Conservation (phyloP, 2,888 invertebrate genomes). For the Lithophane leautieri region DNA sequence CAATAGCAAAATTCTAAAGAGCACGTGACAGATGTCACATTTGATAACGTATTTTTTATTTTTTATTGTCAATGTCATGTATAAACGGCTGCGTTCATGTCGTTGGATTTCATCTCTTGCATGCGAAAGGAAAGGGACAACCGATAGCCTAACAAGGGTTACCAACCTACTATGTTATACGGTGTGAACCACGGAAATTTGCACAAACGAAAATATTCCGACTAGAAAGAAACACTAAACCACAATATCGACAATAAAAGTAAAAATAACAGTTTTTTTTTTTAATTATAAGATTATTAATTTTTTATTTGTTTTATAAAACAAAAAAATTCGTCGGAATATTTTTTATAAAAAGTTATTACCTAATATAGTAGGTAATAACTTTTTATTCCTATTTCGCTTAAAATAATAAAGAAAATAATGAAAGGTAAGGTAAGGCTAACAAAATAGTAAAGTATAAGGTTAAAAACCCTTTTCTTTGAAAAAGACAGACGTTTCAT, state of each 20-base stretch:
- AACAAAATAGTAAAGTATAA: background rate
- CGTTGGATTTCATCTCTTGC: conserved; percentile 57
- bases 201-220: background rate
- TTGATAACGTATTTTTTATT: background rate
- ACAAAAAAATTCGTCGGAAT: no score
- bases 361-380: background rate
- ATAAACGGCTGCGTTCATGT: conserved; percentile 20
- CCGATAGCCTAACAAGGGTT: conserved; percentile 61
- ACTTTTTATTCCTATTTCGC: background rate
- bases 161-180: background rate
- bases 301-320: background rate
- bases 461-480: background rate
- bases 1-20: conserved; percentile 12
- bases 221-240: background rate
- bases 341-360: no score
- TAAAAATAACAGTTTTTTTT: background rate
- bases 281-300: no score
- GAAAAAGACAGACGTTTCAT: background rate
- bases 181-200: background rate
- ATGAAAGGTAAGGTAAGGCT: background rate
- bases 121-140: conserved; percentile 68
- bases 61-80: background rate
- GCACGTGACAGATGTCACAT: conserved; percentile 12
- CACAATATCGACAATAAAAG: background rate
- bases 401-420: background rate